Percentiles rank a stretch among this genome's conserved stretches.
Conservation (phyloP, 1,140 invertebrate species). For the Drosophila serrata region DNA sequence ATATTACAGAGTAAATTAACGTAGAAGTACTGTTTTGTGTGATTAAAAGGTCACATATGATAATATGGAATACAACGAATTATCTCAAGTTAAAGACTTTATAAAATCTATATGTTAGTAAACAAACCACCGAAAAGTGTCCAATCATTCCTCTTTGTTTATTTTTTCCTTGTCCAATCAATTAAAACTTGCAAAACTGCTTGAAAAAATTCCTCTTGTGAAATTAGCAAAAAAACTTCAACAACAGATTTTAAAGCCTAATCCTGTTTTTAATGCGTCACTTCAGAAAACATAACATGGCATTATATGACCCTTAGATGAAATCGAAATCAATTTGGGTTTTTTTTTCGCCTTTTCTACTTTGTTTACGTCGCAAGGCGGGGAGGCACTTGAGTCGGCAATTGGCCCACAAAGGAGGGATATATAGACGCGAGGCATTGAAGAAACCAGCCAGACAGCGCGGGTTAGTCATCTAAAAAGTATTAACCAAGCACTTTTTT, state of each 20-base stretch:
- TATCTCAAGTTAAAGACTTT: not conserved
- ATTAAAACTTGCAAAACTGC: slow-evolving; percentile 5
- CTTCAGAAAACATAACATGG: slow-evolving; percentile 8
- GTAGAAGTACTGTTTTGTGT: not conserved
- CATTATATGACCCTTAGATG: slow-evolving; percentile 24
- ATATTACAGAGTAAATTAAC: not conserved
- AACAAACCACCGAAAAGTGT: not conserved
- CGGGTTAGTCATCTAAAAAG: slow-evolving; percentile 45
- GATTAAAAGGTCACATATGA: slow-evolving; percentile 1
- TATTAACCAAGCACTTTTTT: slow-evolving; percentile 48
- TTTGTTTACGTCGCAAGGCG: slow-evolving; percentile 18
- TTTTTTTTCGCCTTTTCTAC: slow-evolving; percentile 41
- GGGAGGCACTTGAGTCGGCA: slow-evolving; percentile 28
- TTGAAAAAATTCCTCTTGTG: slow-evolving; percentile 9
- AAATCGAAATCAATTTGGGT: slow-evolving; percentile 59
- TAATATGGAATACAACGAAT: not conserved
- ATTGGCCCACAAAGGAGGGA: slow-evolving; percentile 39
- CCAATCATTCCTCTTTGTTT: not conserved
- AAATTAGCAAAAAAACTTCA: slow-evolving; percentile 29
- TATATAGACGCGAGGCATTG: slow-evolving; percentile 46
- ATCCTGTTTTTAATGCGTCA: slow-evolving; percentile 21
- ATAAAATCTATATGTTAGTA: not conserved
- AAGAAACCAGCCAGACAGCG: slow-evolving; percentile 28
- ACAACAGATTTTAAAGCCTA: slow-evolving; percentile 1
- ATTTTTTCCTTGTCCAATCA: slow-evolving; percentile 2